Evolutionary conservation across 2,888 invertebrate genomes (phyloP), one percentile per base, ranked within the genome.

Genomic region (Catonia carolina): DNA sequence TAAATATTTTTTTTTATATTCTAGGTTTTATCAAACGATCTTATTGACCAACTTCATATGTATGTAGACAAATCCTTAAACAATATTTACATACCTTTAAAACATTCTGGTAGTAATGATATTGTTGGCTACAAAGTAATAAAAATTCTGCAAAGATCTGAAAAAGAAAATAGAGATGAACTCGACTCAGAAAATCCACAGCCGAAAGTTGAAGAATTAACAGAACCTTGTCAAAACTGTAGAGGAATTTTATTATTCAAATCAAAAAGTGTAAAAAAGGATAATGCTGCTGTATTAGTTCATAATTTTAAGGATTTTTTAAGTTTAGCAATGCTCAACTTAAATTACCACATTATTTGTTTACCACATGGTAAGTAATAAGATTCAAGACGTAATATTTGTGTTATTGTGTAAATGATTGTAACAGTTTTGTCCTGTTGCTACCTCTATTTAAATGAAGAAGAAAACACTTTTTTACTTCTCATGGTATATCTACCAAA

Each of bases 51-150:
- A 63, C 70, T 81, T 60, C 78, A 82, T 62, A 77, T 81, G 42
- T 70, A 80, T 68, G 76, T 82, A 48, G 77, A 83, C 57, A 61
- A 70, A 18, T 72, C 75, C 54, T 71, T 73, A 12, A 22, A 31
- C 5, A 50, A 39, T 23, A 12, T 61, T 10, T 58, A 55, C 37
- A 47, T 62, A 23, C 64, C 64, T n/a, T 33, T 64, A n/a, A 60
- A 31, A 18, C 22, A 54, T 23, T 45, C 45, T 20, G 14, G 7
- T 27, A 74, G 78, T 1, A 78, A 78, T 31, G 74, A 74, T 66
- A 71, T 82, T 27, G 83, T 85, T 1, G 89, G 89, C 0, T 87
- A 84, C 65, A 82, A 83, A 67, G 68, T 70, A 59, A 54, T 76
- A 6, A 27, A 27, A 27, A 6, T 27, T 6, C 27, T 6, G 8